These are phyloP conservation scores for Listronotus bonariensis DNA, from an alignment of 1,140 invertebrate genomes.

Conservation along the genomic window DNA sequence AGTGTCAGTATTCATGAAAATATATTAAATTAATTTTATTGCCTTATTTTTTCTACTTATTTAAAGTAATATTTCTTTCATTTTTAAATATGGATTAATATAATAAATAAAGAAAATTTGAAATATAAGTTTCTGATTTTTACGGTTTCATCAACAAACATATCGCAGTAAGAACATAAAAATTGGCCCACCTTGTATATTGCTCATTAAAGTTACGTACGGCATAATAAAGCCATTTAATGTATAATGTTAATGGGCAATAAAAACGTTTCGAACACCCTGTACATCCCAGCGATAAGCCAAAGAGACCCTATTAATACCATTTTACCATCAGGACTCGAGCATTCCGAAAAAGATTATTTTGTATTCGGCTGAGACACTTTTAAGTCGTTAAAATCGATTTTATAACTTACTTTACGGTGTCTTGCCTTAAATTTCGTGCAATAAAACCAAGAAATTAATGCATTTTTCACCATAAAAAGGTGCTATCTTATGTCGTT, in stretches of 20 bases:
- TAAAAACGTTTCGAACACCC: conserved; percentile 20
- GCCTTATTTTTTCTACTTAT: too few relatives aligned
- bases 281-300: conserved; percentile 24
- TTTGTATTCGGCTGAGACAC: conserved; percentile 37
- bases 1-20: too few relatives aligned
- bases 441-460: conserved; percentile 39
- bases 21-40: too few relatives aligned
- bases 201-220: too few relatives aligned
- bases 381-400: conserved; percentile 36
- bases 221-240: too few relatives aligned
- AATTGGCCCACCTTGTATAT: too few relatives aligned
- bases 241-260: conserved; percentile 7
- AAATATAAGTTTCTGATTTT: too few relatives aligned
- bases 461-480: conserved; percentile 39
- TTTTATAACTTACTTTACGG: conserved; percentile 40
- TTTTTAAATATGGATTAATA: too few relatives aligned
- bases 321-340: conserved; percentile 6
- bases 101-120: too few relatives aligned
- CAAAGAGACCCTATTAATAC: conserved; percentile 26
- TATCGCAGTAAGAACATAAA: too few relatives aligned
- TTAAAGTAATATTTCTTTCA: too few relatives aligned
- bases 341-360: conserved; percentile 28
- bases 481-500: conserved; percentile 37
- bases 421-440: conserved; percentile 24
- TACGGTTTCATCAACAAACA: too few relatives aligned